Base-by-base conservation (phyloP, 2,888 invertebrate species). In the Cacoxenus indagator region DNA sequence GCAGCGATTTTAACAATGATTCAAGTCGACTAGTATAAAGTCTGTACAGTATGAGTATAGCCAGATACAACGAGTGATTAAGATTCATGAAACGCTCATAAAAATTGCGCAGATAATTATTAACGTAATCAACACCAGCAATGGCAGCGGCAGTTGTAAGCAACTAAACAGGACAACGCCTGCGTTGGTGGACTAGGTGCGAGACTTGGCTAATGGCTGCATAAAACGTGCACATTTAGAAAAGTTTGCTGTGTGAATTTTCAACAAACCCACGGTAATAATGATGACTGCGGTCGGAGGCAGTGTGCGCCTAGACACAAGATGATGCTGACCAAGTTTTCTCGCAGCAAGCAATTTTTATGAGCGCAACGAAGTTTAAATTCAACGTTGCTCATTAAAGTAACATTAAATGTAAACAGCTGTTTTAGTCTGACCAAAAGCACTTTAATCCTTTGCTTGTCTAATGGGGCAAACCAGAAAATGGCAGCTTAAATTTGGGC, bases 141-240 rank as follows among this genome's bases (percentile, higher is more conserved):
- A 29, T 27, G 17, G 54, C 27, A 37, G 14, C 43, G 48, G 54
- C 37, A 43, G 27, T 64, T 26, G 22, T 59, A 64, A 72, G 69
- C 55, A 45, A 65, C 55, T 59, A 19, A 46, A 57, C 69, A 67
- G 70, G 70, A 69, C 69, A 70, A 19, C 48, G n/a, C n/a, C n/a
- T 48, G n/a, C n/a, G 22, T 6, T 17, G n/a, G 57, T 11, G 57
- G 14, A 26, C 26, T 27, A 17, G 61, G 17, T 11, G 31, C 70
- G 71, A 71, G 45, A 69, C 78, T 71, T 70, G 22, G 80, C 79
- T 79, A 79, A 79, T 79, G 83, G 82, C 82, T n/a, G 70, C 80
- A 83, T 79, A 79, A 79, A 83, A 79, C 79, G 83, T 79, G 83
- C 72, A 82, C 83, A 76, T 73, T 79, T 76, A 78, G 82, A 73